Evolutionary conservation across 1,140 invertebrate genomes (phyloP).

Genomic region (Anoplolepis gracilipes): DNA sequence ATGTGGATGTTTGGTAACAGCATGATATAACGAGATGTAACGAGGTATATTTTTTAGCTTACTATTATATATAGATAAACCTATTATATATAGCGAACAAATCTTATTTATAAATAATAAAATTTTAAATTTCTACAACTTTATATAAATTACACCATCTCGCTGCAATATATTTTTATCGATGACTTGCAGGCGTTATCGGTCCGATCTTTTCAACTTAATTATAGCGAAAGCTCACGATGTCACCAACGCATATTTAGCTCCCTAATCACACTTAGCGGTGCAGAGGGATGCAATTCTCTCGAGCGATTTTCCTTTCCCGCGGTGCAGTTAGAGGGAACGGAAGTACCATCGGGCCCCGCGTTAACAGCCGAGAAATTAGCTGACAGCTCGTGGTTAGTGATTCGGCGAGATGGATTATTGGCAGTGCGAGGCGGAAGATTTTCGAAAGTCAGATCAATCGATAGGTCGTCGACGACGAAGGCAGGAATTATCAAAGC

Average conservation of each 20-base stretch:
- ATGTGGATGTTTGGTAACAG: slow-evolving; percentile 4
- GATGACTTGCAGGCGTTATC: slow-evolving; percentile 38
- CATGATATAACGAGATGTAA: background rate
- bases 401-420: slow-evolving; percentile 80
- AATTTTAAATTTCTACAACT: background rate
- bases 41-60: background rate
- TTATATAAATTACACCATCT: background rate
- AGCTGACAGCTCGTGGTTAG: slow-evolving; percentile 80
- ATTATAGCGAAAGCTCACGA: slow-evolving; percentile 63
- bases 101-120: slow-evolving; percentile 6
- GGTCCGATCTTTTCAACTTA: background rate
- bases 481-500: slow-evolving; percentile 40
- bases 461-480: slow-evolving; percentile 60
- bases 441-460: slow-evolving; percentile 64
- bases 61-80: slow-evolving; percentile 22
- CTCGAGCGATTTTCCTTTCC: slow-evolving; percentile 58
- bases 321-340: slow-evolving; percentile 64
- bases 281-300: slow-evolving; percentile 66
- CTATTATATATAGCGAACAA: background rate
- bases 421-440: slow-evolving; percentile 82
- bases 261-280: slow-evolving; percentile 36
- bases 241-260: slow-evolving; percentile 70
- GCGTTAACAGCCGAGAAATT: slow-evolving; percentile 71
- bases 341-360: slow-evolving; percentile 68
- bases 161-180: background rate